Evolutionary conservation across 2,888 invertebrate genomes (phyloP).

Genomic region (Leucania comma): DNA sequence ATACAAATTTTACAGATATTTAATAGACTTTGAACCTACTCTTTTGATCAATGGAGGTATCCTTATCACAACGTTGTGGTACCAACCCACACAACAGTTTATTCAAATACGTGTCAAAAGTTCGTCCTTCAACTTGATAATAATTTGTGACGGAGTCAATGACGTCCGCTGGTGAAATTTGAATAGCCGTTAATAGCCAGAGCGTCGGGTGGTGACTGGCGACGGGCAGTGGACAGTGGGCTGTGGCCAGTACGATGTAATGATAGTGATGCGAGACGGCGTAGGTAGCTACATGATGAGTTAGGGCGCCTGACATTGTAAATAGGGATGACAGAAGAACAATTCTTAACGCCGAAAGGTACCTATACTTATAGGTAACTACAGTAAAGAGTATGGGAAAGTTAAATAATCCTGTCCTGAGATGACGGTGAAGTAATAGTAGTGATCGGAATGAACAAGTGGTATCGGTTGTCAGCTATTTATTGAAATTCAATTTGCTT

Average conservation of each 20-base stretch:
- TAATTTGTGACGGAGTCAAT: slow-evolving; percentile 48
- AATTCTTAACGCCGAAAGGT: not conserved
- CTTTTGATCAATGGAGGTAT: not conserved
- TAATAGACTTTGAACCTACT: not conserved
- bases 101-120: slow-evolving; percentile 11
- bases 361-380: too few species aligned
- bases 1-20: slow-evolving; percentile 19
- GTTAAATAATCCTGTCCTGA: not conserved
- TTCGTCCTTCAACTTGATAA: slow-evolving; percentile 33
- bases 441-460: not conserved
- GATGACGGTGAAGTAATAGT: not conserved
- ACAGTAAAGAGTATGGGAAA: not conserved
- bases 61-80: not conserved
- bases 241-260: slow-evolving; percentile 52
- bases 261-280: slow-evolving; percentile 58
- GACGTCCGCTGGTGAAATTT: slow-evolving; percentile 55
- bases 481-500: not conserved
- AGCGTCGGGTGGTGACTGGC: slow-evolving; percentile 38
- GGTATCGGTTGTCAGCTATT: not conserved
- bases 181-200: slow-evolving; percentile 56
- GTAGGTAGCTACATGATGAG: slow-evolving; percentile 23
- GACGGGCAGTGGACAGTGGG: slow-evolving; percentile 28
- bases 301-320: slow-evolving; percentile 13
- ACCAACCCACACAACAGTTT: slow-evolving; percentile 22
- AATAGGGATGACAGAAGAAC: slow-evolving; percentile 23